phyloP scores from a whole-genome alignment of 2,888 invertebrate genomes.

The Melitaea athalia region DNA sequence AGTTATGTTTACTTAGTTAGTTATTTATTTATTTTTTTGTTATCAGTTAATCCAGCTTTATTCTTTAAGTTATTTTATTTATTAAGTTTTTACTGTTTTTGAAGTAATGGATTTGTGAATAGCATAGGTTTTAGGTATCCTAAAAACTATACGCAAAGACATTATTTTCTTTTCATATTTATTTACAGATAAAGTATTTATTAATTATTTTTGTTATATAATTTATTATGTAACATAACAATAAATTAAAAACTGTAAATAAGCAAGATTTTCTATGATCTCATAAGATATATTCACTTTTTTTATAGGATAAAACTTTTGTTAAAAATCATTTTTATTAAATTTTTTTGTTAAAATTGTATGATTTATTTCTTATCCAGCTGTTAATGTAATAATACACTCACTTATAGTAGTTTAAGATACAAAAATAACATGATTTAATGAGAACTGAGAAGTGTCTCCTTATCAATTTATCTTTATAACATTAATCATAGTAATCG shows the following conservation, averaged over 20 bases:
- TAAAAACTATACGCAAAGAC: background rate
- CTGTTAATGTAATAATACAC: too few species aligned
- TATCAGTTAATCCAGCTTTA: too few species aligned
- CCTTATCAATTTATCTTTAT: too few species aligned
- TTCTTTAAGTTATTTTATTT: too few species aligned
- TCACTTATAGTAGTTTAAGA: background rate
- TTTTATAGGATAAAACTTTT: slow-evolving; percentile 7
- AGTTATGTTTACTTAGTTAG: too few species aligned
- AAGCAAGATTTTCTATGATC: background rate
- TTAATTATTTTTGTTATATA: slow-evolving; percentile 3
- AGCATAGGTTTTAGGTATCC: background rate
- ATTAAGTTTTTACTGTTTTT: background rate
- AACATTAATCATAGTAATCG: background rate
- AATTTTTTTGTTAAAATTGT: background rate
- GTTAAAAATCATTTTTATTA: slow-evolving; percentile 7
- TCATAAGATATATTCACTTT: background rate
- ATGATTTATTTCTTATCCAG: slow-evolving; percentile 2
- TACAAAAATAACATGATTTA: background rate
- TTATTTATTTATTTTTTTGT: too few species aligned
- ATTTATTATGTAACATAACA: slow-evolving; percentile 1
- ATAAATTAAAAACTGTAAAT: background rate
- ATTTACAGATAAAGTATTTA: background rate
- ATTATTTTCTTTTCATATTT: background rate
- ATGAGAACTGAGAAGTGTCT: too few species aligned
- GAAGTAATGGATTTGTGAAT: background rate